Base-by-base conservation (phyloP, 2,113 vertebrate genomes). In the Symphodus melops region DNA sequence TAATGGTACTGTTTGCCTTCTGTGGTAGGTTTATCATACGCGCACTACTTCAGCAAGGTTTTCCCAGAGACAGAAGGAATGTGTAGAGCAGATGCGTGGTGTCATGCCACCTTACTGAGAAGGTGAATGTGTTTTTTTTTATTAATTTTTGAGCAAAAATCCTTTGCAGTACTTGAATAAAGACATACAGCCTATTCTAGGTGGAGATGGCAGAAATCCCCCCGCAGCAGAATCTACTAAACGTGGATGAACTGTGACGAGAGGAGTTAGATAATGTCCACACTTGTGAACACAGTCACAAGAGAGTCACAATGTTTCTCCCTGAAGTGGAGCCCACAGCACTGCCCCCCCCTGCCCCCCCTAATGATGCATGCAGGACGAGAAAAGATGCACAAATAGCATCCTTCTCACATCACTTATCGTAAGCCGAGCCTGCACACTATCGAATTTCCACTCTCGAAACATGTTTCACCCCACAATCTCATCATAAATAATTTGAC, bases 1-100 rank as follows among this genome's bases (percentile, higher is more conserved):
- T 91, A 89, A 89, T 85, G 95, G 96, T 95, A 96, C 96, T 94
- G 93, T 92, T 89, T 89, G 81, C 92, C 92, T 89, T 88, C 93
- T 95, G 92, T 86, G 91, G 92, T 95, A 94, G 93, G 90, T 92
- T 94, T 86, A 79, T 86, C 39, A 67, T 90, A 91, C 75, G 62
- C 80, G 72, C 77, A 94, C 94, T 90, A 92, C 90, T 95, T 91
- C 81, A 87, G 83, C 78, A 93, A 89, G 90, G 84, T 89, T 75
- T 92, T 91, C 80, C 87, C 84, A 86, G 91, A 94, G 86, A 92
- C 88, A 85, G 88, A 92, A 89, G 91, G 94, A 94, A 92, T 86
- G 92, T 92, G 90, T 87, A 91, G 90, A 92, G 77, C 81, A 91
- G 82, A 80, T 77, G 81, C 88, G 72, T 77, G 88, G 81, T 83